Conservation (phyloP, 2,113 vertebrate genomes). For the Bubo blakistoni region DNA sequence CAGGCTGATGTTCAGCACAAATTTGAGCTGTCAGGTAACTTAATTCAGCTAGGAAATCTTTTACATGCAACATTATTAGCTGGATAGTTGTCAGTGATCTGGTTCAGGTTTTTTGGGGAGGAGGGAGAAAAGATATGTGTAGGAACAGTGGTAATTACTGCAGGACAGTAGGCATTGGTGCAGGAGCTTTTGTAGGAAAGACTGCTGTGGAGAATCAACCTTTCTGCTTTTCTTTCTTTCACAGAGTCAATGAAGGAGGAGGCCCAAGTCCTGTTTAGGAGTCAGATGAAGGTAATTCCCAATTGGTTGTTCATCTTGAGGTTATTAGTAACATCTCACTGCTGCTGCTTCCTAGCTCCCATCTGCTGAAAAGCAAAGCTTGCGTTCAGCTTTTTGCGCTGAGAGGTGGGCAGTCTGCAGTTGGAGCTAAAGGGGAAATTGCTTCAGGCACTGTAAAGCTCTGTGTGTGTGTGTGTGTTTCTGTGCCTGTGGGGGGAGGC, state of each 20-base stretch:
- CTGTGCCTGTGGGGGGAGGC: background rate
- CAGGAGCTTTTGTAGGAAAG: constrained; percentile 51
- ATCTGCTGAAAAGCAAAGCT: background rate
- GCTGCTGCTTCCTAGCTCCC: background rate
- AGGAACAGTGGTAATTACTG: constrained; percentile 49
- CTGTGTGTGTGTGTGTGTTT: background rate
- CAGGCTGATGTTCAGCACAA: constrained; percentile 78
- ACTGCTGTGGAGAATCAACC: constrained; percentile 52
- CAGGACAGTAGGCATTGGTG: constrained; percentile 54
- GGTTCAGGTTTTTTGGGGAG: constrained; percentile 66
- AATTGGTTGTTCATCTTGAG: background rate
- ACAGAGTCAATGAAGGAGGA: constrained; percentile 89
- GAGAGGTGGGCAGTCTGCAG: background rate
- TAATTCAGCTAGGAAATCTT: constrained; percentile 58
- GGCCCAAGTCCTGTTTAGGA: constrained; percentile 87
- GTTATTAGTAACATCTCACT: background rate
- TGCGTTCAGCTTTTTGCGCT: background rate
- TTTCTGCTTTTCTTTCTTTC: constrained; percentile 51
- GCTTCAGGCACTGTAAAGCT: background rate
- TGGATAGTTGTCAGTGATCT: constrained; percentile 60
- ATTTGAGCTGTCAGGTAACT: constrained; percentile 81
- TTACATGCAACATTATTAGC: constrained; percentile 59
- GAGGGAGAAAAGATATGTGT: constrained; percentile 51
- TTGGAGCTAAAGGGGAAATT: background rate
- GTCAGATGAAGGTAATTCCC: constrained; percentile 87